Percentiles rank a stretch among this genome's conserved stretches.
phyloP scores from a whole-genome alignment of 2,113 vertebrate species.

The Lycaon pictus region DNA sequence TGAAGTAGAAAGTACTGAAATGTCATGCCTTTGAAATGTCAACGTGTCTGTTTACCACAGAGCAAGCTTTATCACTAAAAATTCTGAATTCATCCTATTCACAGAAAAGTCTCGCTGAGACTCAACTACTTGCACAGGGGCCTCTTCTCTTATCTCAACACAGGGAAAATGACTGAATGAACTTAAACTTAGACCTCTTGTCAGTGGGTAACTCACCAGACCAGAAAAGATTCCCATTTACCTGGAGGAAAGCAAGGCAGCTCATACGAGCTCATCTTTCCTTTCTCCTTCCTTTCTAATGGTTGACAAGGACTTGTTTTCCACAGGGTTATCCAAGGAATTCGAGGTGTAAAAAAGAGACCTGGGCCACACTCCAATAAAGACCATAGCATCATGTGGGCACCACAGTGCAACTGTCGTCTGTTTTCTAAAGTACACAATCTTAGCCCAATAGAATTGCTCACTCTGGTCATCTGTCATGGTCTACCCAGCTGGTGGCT shows the following conservation, averaged over 20 bases:
- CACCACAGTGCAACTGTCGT: not conserved
- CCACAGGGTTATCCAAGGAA: not conserved
- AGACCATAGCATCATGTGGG: not conserved
- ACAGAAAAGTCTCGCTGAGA: not conserved
- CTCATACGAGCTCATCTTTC: not conserved
- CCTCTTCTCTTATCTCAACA: not conserved
- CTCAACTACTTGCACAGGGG: not conserved
- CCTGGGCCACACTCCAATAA: not conserved
- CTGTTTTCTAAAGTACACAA: not conserved
- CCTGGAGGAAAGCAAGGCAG: not conserved
- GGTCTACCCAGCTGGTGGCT: not conserved
- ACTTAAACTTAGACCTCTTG: not conserved
- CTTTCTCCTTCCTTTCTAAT: not conserved
- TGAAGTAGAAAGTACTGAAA: slow-evolving; percentile 13
- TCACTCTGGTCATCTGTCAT: not conserved
- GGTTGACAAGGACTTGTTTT: not conserved
- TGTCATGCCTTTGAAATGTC: not conserved
- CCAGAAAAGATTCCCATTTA: not conserved
- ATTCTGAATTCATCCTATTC: not conserved
- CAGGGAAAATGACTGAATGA: not conserved
- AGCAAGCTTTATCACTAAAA: not conserved
- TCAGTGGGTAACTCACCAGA: not conserved
- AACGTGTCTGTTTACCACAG: not conserved
- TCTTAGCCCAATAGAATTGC: not conserved
- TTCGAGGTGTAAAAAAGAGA: not conserved